Base-by-base conservation (phyloP, 2,888 invertebrate genomes). In the Chrysomela aeneicollis region DNA sequence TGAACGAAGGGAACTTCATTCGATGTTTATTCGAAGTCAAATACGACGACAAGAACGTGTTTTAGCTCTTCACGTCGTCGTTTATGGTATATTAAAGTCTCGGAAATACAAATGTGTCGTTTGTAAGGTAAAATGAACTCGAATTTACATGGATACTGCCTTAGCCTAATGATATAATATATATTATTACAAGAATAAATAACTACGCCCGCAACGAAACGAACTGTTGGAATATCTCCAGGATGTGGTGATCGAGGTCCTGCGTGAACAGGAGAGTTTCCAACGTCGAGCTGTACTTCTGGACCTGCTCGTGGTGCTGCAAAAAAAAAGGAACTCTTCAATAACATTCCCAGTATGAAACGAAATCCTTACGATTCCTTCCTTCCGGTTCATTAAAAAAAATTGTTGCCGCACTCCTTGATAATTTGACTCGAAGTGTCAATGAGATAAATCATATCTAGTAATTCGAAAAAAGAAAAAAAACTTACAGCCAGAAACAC, bases 181-280 rank as follows among this genome's bases (percentile, higher is more conserved):
- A n/a, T n/a, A n/a, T n/a, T n/a, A n/a, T n/a, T n/a, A n/a, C n/a
- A 55, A 42, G 42, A 67, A 63, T 63, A 60, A 62, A 64, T 58
- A 55, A 49, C 61, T 87, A 94, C 37, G 92, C 89, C 58, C 92
- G 87, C 32, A 98, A 86, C 53, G 97, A 95, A 69, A 96, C 91
- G 84, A 99, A 99, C 84, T 98, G 98, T 79, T 97, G 96, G 87
- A 98, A 99, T 63, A 98, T 93, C 82, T 97, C 96, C 69, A 97
- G 84, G 78, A 99, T 97, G 82, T 97, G 97, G 2, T 94, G 91
- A 81, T 98, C 98, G 80, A 98, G 86, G 83, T 98, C 97, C 75
- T 94, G 95, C 0, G 98, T 97, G 84, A 99, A 99, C 49, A 99
- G 88, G 51, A 98, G 86, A 0, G 95, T 95, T 82, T 98, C 97